Evolutionary conservation across 2,888 invertebrate genomes (phyloP), one percentile per base, ranked within the genome.

Genomic region (Andrena trimmerana): DNA sequence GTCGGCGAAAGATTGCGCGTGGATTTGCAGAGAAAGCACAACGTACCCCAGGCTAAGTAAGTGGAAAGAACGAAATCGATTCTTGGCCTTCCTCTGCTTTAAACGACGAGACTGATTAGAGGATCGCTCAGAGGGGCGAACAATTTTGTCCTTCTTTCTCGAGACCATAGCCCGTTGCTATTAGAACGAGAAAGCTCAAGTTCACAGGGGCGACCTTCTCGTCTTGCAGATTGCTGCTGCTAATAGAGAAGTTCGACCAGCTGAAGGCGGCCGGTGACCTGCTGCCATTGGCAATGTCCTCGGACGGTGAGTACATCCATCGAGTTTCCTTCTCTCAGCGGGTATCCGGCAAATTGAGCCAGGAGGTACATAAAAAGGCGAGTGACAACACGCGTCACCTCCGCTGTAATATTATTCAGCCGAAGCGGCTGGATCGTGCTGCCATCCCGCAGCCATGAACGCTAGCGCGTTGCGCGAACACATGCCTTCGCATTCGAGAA

Each of bases 201-300:
- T 16, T 52, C 20, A 70, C n/a, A 16, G 29, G 3, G 27, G 5
- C 16, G 2, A 1, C 13, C 10, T 5, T 63, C 2, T 63, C 42
- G 10, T 31, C 42, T 92, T 92, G 10, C 92, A 96, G 96, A 90
- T 93, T 96, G 90, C 94, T 94, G 29, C 85, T 93, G 20, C 94
- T 99, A 2, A 96, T 97, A 89, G 96, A 97, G 89, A 97, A 97
- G 93, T 99, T 99, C 93, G 98, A 99, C 94, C 98, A 98, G 93
- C 96, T 97, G 52, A 96, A 96, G 88, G 96, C 96, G 70, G 96
- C 97, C 36, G 98, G 98, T 0, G 96, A 97, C 69, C 94, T 99
- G 92, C 93, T 98, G 88, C 96, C 97, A 2, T 96, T 97, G 63
- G 98, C 98, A 50, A 91, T 93, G 81, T 91, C 92, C 36, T 90